Evolutionary conservation across 2,797 vertebrate species (phyloP).

Genomic region (Siniperca scherzeri): DNA sequence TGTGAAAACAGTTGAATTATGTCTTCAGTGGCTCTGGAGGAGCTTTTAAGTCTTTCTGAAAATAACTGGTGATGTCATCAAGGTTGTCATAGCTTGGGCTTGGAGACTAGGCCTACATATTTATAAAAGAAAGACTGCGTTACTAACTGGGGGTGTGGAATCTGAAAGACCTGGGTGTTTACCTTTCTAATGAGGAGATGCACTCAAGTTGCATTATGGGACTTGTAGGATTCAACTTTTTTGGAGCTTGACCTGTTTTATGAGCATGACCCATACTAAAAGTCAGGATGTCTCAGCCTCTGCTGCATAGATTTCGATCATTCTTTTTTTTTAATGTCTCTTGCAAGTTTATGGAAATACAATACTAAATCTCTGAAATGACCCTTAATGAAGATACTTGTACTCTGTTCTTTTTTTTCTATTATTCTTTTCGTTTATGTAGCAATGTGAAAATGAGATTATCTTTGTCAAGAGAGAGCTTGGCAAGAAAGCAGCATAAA

Average conservation of each 20-base stretch:
- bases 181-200: background rate
- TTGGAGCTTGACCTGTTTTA: too few species aligned
- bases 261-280: background rate
- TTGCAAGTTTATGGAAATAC: background rate
- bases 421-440: background rate
- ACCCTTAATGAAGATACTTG: background rate
- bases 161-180: background rate
- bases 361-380: background rate
- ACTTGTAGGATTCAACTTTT: background rate
- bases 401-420: background rate
- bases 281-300: background rate
- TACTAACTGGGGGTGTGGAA: background rate
- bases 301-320: background rate
- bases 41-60: background rate
- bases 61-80: background rate
- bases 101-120: background rate
- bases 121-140: background rate
- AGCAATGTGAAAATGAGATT: background rate
- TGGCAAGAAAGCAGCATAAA: background rate
- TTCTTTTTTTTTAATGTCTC: background rate
- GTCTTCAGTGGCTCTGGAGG: background rate
- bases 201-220: background rate
- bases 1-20: background rate
- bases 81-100: background rate
- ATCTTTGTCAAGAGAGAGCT: background rate